Evolutionary conservation across 2,888 invertebrate species (phyloP), one percentile per base, ranked within the genome.

Genomic region (Laspeyria flexula): DNA sequence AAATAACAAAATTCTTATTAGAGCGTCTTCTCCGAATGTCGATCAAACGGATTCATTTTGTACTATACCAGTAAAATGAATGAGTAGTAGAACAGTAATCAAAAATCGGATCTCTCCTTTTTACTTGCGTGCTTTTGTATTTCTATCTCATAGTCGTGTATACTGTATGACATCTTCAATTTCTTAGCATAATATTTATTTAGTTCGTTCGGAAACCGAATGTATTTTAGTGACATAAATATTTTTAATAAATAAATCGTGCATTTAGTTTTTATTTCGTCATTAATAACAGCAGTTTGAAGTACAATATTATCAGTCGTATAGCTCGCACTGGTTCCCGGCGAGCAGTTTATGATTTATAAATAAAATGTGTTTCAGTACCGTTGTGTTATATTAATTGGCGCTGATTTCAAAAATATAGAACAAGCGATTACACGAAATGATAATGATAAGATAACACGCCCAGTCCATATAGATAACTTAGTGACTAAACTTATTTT

Each of bases 401-500:
- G 89, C 88, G 90, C 81, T 75, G 71, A 81, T 79, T 89, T 89
- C 71, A 79, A 88, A 85, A 78, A 85, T 82, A 72, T 88, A 77
- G 89, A 82, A 73, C 88, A 85, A 73, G 75, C 79, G 89, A 90
- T 89, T 88, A 88, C 78, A 63, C 71, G 68, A 71, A 79, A 75
- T 76, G 86, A 87, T 88, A 79, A 79, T 86, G 90, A 90, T 90
- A 90, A 90, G 90, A 90, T 90, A 90, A 88, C 86, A 80, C 79
- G 74, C 79, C 77, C 79, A 81, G 81, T 78, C 73, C 77, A 65
- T 69, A 76, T 62, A 82, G 88, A 88, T 88, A 84, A 83, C 71
- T 80, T 71, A 78, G 71, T 80, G 75, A 76, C 68, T 71, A 77
- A 65, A 78, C 71, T 68, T 73, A 69, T 68, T 80, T 79, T 73